These are phyloP conservation scores for Chalcis sispes DNA, from an alignment of 2,888 invertebrate genomes.

Conservation along the genomic window DNA sequence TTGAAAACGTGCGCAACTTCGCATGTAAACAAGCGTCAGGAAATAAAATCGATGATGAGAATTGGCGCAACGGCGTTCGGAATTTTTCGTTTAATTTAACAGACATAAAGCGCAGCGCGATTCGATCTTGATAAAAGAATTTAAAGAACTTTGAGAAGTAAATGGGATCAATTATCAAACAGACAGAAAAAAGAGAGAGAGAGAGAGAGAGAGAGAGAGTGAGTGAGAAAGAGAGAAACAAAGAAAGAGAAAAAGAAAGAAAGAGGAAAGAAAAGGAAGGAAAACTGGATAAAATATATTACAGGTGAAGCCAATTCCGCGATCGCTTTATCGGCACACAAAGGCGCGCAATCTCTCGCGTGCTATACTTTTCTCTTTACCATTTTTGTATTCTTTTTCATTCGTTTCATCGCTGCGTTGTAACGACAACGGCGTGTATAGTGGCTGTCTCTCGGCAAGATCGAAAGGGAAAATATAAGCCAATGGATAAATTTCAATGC, in stretches of 20 bases:
- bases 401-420: too few relatives aligned
- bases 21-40: too few relatives aligned
- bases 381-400: conserved; percentile 5
- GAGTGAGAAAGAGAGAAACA: too few relatives aligned
- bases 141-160: conserved; percentile 32
- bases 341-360: conserved; percentile 31
- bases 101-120: conserved; percentile 1
- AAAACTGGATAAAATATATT: conserved; percentile 12
- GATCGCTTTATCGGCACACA: conserved; percentile 20
- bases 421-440: too few relatives aligned
- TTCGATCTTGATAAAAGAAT: conserved; percentile 33
- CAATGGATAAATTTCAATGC: conserved; percentile 10
- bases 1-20: background rate
- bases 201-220: background rate
- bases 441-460: too few relatives aligned
- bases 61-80: background rate
- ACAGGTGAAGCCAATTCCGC: conserved; percentile 34
- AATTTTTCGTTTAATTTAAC: conserved; percentile 28
- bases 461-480: conserved; percentile 1
- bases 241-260: background rate
- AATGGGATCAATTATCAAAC: conserved; percentile 39
- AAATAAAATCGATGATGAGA: conserved; percentile 40
- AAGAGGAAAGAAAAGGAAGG: background rate
- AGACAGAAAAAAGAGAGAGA: conserved; percentile 22
- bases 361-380: background rate